Evolutionary conservation across 2,888 invertebrate genomes (phyloP).

Genomic region (Ectobius pallidus): DNA sequence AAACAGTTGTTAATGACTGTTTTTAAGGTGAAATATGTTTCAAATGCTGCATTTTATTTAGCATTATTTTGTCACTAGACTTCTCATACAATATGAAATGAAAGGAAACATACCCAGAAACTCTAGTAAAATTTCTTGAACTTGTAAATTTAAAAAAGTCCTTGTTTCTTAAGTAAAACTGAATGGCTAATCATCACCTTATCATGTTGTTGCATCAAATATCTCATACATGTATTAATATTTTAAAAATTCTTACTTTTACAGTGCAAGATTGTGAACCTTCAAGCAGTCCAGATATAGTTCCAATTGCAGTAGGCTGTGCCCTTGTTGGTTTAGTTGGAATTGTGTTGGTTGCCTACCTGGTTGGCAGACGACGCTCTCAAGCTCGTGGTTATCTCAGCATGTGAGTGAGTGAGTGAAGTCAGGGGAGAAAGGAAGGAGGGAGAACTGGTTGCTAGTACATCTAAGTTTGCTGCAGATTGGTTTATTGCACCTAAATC

Average conservation of each 20-base stretch:
- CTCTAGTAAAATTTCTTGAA: too few relatives aligned
- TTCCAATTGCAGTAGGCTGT: constrained; percentile 96
- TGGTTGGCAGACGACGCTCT: constrained; percentile 86
- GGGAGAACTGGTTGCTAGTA: constrained; percentile 4
- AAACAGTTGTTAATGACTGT: too few relatives aligned
- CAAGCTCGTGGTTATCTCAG: constrained; percentile 86
- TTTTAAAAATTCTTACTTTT: constrained; percentile 47
- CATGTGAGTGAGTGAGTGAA: constrained; percentile 65
- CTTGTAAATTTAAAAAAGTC: neutral
- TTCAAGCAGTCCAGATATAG: constrained; percentile 81
- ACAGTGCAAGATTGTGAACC: constrained; percentile 75
- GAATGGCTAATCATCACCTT: too few relatives aligned
- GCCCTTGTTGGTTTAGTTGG: constrained; percentile 88
- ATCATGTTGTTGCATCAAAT: too few relatives aligned
- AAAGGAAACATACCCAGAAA: too few relatives aligned
- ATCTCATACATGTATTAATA: too few relatives aligned
- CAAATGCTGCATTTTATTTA: too few relatives aligned
- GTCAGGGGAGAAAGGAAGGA: neutral
- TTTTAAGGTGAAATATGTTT: too few relatives aligned
- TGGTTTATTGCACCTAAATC: neutral
- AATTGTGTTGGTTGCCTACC: constrained; percentile 90
- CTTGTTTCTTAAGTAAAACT: too few relatives aligned
- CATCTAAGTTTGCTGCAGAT: neutral
- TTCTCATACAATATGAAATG: too few relatives aligned
- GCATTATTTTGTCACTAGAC: too few relatives aligned